Evolutionary conservation across 1,140 invertebrate species (phyloP), one percentile per base, ranked within the genome.

Genomic region (Papilio machaon): DNA sequence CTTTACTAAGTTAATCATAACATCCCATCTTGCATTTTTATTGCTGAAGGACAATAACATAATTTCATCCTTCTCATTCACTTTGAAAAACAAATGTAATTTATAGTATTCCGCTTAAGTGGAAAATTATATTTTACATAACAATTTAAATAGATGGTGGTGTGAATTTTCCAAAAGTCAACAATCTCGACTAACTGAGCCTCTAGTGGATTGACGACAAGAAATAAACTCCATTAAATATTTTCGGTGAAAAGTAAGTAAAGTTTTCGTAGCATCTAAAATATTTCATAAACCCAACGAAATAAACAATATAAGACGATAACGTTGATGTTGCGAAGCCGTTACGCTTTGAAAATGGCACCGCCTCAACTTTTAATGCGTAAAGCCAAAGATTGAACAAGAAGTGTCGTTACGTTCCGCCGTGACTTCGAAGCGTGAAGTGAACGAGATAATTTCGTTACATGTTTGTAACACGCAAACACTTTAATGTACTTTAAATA

Each of bases 341-440:
- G 74, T 54, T 35, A 78, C 54, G 35, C 35, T 78, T 77, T 60
- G 23, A 60, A 58, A 60, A 78, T 43, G 76, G 23, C 35, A n/a
- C 73, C 80, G 54, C 67, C 80, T 80, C 73, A 83, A 83, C 80
- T 79, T 83, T 81, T 81, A 79, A 81, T 49, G 80, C 82, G 82
- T 81, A 60, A 83, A 83, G 74, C 80, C 80, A 81, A 73, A 81
- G 70, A 83, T 79, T 81, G 80, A 79, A 83, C 82, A 83, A 83
- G 75, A 77, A 79, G 70, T 52, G 46, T 81, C 80, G 80, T 83
- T 83, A 83, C 64, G 75, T 77, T 81, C 54, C 49, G 60, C 38
- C 77, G 77, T 67, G 77, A 67, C 58, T 79, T 64, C 58, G 58
- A 46, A 67, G 35, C 17, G 77, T 76, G n/a, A 47, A 47, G 73